Evolutionary conservation across 2,113 vertebrate species (phyloP), one percentile per base, ranked within the genome.

Genomic region (Platysteira castanea): DNA sequence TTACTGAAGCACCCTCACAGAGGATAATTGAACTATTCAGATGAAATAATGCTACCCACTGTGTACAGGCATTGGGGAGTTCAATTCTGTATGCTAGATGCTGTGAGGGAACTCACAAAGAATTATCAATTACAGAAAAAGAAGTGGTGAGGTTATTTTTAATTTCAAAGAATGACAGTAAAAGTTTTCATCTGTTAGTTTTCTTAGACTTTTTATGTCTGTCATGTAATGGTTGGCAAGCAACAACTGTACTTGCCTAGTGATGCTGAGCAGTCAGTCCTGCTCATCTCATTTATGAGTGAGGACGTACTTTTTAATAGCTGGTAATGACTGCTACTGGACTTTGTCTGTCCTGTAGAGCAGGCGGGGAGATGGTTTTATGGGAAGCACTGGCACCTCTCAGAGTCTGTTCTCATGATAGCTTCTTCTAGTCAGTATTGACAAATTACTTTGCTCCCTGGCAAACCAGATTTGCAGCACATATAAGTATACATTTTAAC

Each of bases 281-380:
- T 67, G 79, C 31, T 61, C 46, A 15, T 60, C 77, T 90, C 67
- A n/a, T 74, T 79, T 90, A 78, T 50, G 41, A 89, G 81, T 27
- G 89, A 63, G 50, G 17, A 84, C 37, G 14, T 82, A 64, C 39
- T 88, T 96, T 82, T 89, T 92, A 97, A 95, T 93, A 95, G 67
- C 46, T 60, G 80, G 21, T 88, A 87, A 84, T 60, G 87, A 15
- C 47, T 95, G 61, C 47, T 94, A 57, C 49, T 93, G 89, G 92
- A 86, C 82, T 92, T 89, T 89, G 56, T 63, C 59, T 93, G 84
- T 94, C 86, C 70, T 59, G 44, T 46, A 89, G 70, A 89, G 27
- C 30, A 49, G 67, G 88, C 90, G 84, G 89, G 70, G 80, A 92
- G 27, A 79, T 77, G 75, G 47, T 92, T 93, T 96, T 92, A 39